These are phyloP conservation scores for Sericinus montela DNA, from an alignment of 2,888 invertebrate genomes.

Conservation along the genomic window DNA sequence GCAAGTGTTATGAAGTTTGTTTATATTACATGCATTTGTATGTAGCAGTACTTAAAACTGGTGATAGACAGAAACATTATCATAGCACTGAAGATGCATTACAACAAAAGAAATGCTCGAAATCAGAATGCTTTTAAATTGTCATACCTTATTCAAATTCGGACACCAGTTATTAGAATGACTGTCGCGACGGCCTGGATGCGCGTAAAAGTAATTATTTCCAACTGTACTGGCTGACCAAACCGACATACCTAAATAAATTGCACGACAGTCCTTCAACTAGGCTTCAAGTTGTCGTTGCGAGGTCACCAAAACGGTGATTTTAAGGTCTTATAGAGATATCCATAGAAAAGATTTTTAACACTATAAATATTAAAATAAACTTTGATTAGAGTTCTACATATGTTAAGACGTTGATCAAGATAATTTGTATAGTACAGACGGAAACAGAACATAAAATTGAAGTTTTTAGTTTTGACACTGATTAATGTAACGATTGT, in stretches of 20 bases:
- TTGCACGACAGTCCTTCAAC: constrained; percentile 61
- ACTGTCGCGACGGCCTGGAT: constrained; percentile 63
- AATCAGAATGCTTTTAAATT: constrained; percentile 21
- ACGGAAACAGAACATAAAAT: no score
- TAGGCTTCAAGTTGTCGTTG: constrained; percentile 41
- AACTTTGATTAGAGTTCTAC: no score
- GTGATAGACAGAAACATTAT: not conserved
- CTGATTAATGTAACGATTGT: no score
- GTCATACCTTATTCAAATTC: constrained; percentile 70
- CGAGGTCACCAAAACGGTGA: constrained; percentile 52
- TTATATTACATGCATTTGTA: no score
- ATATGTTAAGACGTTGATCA: no score
- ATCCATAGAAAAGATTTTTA: not conserved
- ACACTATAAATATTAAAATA: not conserved
- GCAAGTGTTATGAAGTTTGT: no score
- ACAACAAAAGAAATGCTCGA: not conserved
- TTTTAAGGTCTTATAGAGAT: constrained; percentile 12
- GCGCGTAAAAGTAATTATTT: constrained; percentile 67
- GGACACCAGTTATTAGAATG: constrained; percentile 70
- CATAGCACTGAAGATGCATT: constrained; percentile 20
- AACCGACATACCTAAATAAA: constrained; percentile 82
- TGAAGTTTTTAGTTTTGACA: no score
- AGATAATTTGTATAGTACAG: no score
- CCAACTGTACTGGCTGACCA: constrained; percentile 85
- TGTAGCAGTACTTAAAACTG: not conserved